phyloP scores from a whole-genome alignment of 1,140 invertebrate species.

The Drosophila sproati region DNA sequence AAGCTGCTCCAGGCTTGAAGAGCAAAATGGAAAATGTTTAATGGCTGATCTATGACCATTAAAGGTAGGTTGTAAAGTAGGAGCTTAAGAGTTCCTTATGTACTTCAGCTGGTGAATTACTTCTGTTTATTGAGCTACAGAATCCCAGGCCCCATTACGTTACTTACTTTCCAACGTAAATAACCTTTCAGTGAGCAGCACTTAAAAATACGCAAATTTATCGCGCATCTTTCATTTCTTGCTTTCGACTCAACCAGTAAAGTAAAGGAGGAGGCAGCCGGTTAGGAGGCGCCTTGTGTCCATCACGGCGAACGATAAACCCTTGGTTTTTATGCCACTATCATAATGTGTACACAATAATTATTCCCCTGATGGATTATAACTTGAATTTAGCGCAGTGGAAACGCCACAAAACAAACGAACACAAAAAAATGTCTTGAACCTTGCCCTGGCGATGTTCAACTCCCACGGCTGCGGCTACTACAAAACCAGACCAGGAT shows the following conservation, averaged over 20 bases:
- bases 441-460: conserved; percentile 55
- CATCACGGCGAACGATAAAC: conserved; percentile 66
- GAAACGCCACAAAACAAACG: conserved; percentile 45
- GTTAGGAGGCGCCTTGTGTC: conserved; percentile 14
- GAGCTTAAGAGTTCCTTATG: conserved; percentile 10
- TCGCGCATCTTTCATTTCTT: conserved; percentile 62
- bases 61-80: conserved; percentile 30
- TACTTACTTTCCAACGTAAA: conserved; percentile 47
- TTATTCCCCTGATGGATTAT: conserved; percentile 81
- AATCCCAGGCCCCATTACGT: conserved; percentile 5
- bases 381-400: conserved; percentile 66
- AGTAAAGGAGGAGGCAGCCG: neutral
- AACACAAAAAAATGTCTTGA: conserved; percentile 52
- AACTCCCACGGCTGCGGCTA: conserved; percentile 54
- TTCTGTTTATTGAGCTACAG: conserved; percentile 25
- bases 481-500: neutral
- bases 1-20: conserved; percentile 4
- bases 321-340: conserved; percentile 59
- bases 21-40: conserved; percentile 7
- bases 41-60: conserved; percentile 37
- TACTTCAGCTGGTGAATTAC: conserved; percentile 26
- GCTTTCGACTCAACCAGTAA: neutral
- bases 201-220: conserved; percentile 61
- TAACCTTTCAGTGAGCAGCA: conserved; percentile 37
- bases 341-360: conserved; percentile 83